phyloP scores from a whole-genome alignment of 2,797 vertebrate species.

The Halcyon leucocephala region DNA sequence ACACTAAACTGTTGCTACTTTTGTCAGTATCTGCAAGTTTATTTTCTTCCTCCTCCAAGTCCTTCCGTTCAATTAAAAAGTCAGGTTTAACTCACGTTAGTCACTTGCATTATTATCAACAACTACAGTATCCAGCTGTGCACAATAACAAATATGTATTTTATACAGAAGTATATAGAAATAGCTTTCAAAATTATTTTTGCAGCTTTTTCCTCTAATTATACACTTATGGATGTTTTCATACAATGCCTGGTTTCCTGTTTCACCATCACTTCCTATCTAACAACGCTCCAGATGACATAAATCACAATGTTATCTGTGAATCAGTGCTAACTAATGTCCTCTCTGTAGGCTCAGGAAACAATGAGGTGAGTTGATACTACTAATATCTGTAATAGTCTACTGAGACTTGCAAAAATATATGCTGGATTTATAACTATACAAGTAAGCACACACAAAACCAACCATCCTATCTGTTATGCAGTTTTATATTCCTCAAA shows the following conservation, averaged over 20 bases:
- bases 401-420: background rate
- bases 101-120: conserved; percentile 48
- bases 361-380: background rate
- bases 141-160: conserved; percentile 17
- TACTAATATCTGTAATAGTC: background rate
- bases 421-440: background rate
- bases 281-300: conserved; percentile 31
- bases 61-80: conserved; percentile 56
- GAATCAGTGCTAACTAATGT: background rate
- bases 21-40: conserved; percentile 23
- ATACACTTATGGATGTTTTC: conserved; percentile 27
- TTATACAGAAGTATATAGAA: conserved; percentile 32
- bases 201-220: conserved; percentile 60
- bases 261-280: conserved; percentile 55
- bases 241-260: conserved; percentile 66
- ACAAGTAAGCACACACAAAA: background rate
- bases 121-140: conserved; percentile 54
- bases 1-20: background rate
- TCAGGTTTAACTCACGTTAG: conserved; percentile 58
- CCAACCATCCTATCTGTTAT: background rate
- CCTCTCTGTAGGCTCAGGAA: conserved; percentile 24
- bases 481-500: background rate
- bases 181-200: conserved; percentile 30
- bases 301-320: conserved; percentile 5
- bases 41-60: background rate